phyloP scores from a whole-genome alignment of 2,113 vertebrate genomes.

The Sphyrna mokarran region DNA sequence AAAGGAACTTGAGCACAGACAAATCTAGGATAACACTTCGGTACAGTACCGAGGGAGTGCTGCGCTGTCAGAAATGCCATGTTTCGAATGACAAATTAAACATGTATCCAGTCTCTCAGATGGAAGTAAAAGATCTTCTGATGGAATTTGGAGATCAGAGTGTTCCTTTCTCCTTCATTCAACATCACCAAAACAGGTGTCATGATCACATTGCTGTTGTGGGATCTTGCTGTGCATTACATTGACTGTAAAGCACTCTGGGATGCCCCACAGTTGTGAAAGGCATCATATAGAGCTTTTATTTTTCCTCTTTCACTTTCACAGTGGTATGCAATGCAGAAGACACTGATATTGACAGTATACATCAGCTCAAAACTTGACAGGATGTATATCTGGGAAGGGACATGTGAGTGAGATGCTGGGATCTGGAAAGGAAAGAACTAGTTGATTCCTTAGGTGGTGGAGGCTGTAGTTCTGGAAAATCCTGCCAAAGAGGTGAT shows the following conservation, averaged over 20 bases:
- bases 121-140: background rate
- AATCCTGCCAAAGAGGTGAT: background rate
- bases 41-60: background rate
- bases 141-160: background rate
- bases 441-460: background rate
- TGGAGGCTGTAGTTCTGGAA: no score
- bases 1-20: background rate
- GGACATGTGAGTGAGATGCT: background rate
- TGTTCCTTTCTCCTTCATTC: background rate
- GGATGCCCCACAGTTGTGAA: background rate
- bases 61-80: background rate
- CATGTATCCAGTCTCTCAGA: background rate
- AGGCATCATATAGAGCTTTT: background rate
- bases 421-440: background rate
- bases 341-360: background rate
- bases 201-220: background rate
- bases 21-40: background rate
- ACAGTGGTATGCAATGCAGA: background rate
- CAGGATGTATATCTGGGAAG: background rate
- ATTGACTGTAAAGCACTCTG: background rate
- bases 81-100: background rate
- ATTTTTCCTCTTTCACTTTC: background rate
- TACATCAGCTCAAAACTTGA: background rate
- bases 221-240: background rate
- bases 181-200: background rate